Evolutionary conservation across 2,888 invertebrate genomes (phyloP).

Genomic region (Merodon equestris): DNA sequence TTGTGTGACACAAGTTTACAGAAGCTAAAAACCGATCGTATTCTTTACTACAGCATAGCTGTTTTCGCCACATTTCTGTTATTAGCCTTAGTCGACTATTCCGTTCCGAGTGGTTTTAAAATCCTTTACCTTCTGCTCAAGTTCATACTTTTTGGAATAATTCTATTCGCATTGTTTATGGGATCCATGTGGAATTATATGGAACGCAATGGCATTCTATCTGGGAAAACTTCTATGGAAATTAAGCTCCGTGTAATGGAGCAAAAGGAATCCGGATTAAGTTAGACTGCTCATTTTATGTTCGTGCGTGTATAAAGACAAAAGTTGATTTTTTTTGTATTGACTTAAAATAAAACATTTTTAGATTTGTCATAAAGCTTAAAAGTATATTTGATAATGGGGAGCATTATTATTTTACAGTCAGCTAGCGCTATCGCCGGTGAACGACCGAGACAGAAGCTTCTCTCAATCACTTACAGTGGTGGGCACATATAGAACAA

Average conservation of each 20-base stretch:
- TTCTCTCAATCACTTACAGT: too few species aligned
- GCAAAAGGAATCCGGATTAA: constrained; percentile 70
- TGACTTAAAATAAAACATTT: background rate
- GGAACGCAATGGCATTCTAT: constrained; percentile 87
- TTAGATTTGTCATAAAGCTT: background rate
- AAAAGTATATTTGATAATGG: too few species aligned
- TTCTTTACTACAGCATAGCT: constrained; percentile 75
- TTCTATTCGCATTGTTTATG: constrained; percentile 87
- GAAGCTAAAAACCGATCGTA: constrained; percentile 75
- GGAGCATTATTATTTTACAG: too few species aligned
- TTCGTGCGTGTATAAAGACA: too few species aligned
- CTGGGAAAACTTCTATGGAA: constrained; percentile 86
- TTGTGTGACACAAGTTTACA: constrained; percentile 76
- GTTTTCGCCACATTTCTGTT: constrained; percentile 74
- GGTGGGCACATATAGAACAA: too few species aligned
- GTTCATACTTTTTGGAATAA: constrained; percentile 82
- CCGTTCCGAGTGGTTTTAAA: constrained; percentile 76
- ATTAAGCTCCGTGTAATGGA: constrained; percentile 77
- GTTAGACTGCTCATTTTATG: constrained; percentile 3
- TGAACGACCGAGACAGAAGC: too few species aligned
- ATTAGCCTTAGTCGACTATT: constrained; percentile 74
- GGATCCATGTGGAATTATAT: constrained; percentile 90
- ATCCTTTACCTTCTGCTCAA: constrained; percentile 81
- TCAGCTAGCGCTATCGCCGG: too few species aligned
- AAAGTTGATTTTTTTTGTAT: too few species aligned